Evolutionary conservation across 1,140 invertebrate genomes (phyloP), one percentile per base, ranked within the genome.

Genomic region (Pseudomyrmex concolor): DNA sequence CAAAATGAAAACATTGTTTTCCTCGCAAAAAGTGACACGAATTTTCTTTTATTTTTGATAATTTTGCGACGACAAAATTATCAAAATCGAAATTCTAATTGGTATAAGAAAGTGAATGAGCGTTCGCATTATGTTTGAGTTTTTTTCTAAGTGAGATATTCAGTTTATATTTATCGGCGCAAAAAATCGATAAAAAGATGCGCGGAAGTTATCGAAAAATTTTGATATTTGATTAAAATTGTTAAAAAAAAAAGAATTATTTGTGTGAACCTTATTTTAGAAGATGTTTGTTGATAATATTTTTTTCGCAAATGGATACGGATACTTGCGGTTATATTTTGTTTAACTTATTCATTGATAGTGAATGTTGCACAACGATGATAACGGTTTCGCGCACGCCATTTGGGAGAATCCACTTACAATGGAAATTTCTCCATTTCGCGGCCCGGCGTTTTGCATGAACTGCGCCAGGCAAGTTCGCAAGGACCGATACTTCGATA

Each of bases 371-470:
- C 48, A 55, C 55, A 13, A 63, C 48, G 17, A 73, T 51, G 17
- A 83, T 63, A 77, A n/a, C 15, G 50, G 68, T 73, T 54, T 81
- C 57, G 55, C 71, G 67, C 54, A 51, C 48, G 70, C 60, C 67
- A 85, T 88, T 88, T 76, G 83, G 54, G 71, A 57, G 84, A 88
- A 89, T 89, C 78, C 84, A 88, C 87, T 89, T 89, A 84, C 82
- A 84, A 89, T 89, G 87, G 86, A 83, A 88, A 89, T 89, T 89
- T 86, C 83, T 86, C 86, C 85, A 89, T 89, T 88, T 89, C 81
- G 76, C 51, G 78, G 48, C 59, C 54, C 64, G 80, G 54, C 85
- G 54, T 81, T 88, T 88, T 87, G 84, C 78, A 87, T 88, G 76
- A 64, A 17, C 59, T 57, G 70, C 13, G 73, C 77, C 62, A 57